A percentile compares a stretch with the other conserved stretches of the same genome.
Conservation (phyloP, 2,113 vertebrate genomes). For the Platycercus adscitus region DNA sequence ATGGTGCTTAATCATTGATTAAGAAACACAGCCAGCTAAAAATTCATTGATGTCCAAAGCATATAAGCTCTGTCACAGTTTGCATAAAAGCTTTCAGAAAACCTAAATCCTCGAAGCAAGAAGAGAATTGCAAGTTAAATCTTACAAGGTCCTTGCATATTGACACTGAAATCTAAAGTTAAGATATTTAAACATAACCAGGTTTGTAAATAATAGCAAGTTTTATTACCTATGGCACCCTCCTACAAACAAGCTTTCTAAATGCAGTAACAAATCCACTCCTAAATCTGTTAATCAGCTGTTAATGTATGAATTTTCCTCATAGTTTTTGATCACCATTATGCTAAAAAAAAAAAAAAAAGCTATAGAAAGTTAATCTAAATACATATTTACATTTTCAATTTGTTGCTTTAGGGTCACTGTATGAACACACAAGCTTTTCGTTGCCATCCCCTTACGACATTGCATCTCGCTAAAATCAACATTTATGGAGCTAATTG, state of each 20-base stretch:
- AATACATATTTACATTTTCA: conserved; percentile 65
- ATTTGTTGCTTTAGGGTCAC: conserved; percentile 68
- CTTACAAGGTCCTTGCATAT: not conserved
- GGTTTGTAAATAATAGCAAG: not conserved
- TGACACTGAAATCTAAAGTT: not conserved
- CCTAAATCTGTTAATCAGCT: conserved; percentile 6
- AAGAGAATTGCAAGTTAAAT: not conserved
- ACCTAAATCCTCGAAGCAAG: not conserved
- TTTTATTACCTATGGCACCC: not conserved
- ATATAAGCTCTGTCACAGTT: not conserved
- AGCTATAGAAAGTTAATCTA: conserved; percentile 55
- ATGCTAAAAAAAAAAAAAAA: conserved; percentile 35
- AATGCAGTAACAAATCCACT: not conserved
- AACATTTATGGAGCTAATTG: conserved; percentile 48
- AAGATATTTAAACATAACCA: not conserved
- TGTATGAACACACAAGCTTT: not conserved
- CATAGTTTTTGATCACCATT: conserved; percentile 8
- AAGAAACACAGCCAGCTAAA: not conserved
- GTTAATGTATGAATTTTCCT: conserved; percentile 48
- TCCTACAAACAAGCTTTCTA: not conserved
- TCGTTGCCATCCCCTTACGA: conserved; percentile 4
- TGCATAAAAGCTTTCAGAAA: not conserved
- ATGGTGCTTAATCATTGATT: not conserved
- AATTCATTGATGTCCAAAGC: not conserved
- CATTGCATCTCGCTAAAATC: not conserved